Evolutionary conservation across 2,888 invertebrate species (phyloP), one percentile per base, ranked within the genome.

Genomic region (Boloria selene): DNA sequence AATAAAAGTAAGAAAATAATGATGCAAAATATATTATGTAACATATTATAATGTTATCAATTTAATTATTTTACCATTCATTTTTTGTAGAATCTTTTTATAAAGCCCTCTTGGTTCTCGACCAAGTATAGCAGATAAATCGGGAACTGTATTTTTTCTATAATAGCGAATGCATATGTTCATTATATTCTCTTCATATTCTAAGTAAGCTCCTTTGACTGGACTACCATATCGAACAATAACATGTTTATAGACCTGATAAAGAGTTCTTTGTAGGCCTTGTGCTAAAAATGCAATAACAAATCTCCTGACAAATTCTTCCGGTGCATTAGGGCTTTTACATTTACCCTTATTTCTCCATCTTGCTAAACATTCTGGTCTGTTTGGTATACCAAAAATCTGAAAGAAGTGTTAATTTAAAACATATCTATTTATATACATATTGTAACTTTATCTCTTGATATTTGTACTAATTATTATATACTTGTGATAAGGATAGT

Each of bases 101-200:
- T 83, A 83, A 45, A 88, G 81, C 13, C 83, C 83, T 72, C 88
- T 81, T 10, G 82, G 78, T 69, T 87, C 84, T 71, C 90, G 78
- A 13, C 82, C 75, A 13, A 90, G 76, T 38, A 89, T 72, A 53
- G 71, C 64, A 60, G 84, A 75, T 66, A 86, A 73, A 70, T 80
- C 73, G 61, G 71, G 71, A 5, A 81, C 80, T 56, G 82, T 79
- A 63, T 80, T 71, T 31, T 74, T 73, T 14, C 85, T 82, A 56
- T 78, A 73, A 65, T 89, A 82, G 52, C 75, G 72, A 59, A 84
- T 80, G 73, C 86, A 87, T 22, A 86, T 80, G 68, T 83, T 73
- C 78, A 90, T 85, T 13, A 89, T 75, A 79, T 85, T 88, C 75
- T 84, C 79, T 77, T 90, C 90, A 58, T 73, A 70, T 31, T 69